These are phyloP conservation scores for Lepidocyrtoides sp. DNA, from an alignment of 2,888 invertebrate genomes.

Conservation along the genomic window DNA sequence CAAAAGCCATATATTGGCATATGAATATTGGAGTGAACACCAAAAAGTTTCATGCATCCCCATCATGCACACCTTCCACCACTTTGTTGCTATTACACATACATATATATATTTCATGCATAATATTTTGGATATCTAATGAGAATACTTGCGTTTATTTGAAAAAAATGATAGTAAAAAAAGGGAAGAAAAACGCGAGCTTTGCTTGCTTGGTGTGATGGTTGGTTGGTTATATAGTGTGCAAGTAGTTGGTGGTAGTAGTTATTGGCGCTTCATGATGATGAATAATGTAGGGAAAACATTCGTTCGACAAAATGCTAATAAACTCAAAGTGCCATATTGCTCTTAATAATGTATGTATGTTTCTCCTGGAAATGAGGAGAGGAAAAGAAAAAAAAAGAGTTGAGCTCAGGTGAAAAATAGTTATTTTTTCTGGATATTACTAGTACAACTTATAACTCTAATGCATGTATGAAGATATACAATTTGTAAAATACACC, in stretches of 20 bases:
- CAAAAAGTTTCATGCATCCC: constrained; percentile 6
- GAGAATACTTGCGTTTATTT: background rate
- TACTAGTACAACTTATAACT: background rate
- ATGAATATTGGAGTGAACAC: constrained; percentile 49
- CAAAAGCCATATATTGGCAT: constrained; percentile 57
- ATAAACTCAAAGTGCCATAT: constrained; percentile 74
- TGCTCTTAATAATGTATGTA: constrained; percentile 73
- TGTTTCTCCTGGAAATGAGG: constrained; percentile 71
- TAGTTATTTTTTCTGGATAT: constrained; percentile 16
- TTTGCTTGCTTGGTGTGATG: constrained; percentile 2
- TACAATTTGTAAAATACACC: background rate
- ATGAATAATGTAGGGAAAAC: constrained; percentile 77
- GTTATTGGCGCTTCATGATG: constrained; percentile 65
- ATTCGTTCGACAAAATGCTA: constrained; percentile 75
- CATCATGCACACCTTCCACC: background rate
- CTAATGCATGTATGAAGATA: background rate
- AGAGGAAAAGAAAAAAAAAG: constrained; percentile 48
- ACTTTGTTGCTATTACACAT: constrained; percentile 33
- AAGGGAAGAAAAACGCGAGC: constrained; percentile 34
- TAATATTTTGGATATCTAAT: constrained; percentile 28
- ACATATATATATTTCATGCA: constrained; percentile 6
- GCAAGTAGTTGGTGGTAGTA: background rate
- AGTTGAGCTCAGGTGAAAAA: constrained; percentile 65
- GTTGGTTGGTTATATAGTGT: constrained; percentile 3
- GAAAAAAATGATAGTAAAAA: constrained; percentile 39